Percentiles rank a stretch among this genome's conserved stretches.
Evolutionary conservation across 1,140 invertebrate species (phyloP).

Genomic region (Centruroides sculpturatus): DNA sequence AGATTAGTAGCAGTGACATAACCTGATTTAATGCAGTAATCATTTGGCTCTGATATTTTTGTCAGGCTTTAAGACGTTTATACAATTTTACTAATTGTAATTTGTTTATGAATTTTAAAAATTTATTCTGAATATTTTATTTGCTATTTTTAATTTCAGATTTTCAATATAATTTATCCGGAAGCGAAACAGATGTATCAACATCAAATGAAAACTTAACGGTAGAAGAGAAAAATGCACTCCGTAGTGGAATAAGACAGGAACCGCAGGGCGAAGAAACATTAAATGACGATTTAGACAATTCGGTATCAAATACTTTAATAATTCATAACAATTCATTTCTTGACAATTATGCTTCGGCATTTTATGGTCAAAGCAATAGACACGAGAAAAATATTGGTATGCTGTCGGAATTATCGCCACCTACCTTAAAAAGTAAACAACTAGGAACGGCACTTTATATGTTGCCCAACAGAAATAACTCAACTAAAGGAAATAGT

Average conservation of each 20-base stretch:
- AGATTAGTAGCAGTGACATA: no score
- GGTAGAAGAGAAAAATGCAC: constrained; percentile 65
- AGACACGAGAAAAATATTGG: not conserved
- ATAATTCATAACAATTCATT: constrained; percentile 24
- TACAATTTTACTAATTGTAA: no score
- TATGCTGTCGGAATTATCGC: not conserved
- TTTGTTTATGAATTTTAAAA: no score
- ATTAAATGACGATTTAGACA: constrained; percentile 29
- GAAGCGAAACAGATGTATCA: constrained; percentile 78
- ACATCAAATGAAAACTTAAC: constrained; percentile 80
- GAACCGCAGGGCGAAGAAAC: constrained; percentile 82
- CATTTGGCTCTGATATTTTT: no score
- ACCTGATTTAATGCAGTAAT: no score
- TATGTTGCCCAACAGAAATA: not conserved
- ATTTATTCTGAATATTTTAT: no score
- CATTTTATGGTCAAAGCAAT: constrained; percentile 17
- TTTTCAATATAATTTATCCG: constrained; percentile 28
- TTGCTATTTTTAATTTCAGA: not conserved
- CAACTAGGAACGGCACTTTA: no score
- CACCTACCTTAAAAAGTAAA: not conserved
- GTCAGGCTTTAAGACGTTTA: no score
- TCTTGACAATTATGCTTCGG: constrained; percentile 13
- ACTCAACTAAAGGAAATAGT: not conserved
- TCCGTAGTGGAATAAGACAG: constrained; percentile 63
- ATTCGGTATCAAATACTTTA: constrained; percentile 23